Evolutionary conservation across 2,113 vertebrate species (phyloP).

Genomic region (Rhinichthys klamathensis): DNA sequence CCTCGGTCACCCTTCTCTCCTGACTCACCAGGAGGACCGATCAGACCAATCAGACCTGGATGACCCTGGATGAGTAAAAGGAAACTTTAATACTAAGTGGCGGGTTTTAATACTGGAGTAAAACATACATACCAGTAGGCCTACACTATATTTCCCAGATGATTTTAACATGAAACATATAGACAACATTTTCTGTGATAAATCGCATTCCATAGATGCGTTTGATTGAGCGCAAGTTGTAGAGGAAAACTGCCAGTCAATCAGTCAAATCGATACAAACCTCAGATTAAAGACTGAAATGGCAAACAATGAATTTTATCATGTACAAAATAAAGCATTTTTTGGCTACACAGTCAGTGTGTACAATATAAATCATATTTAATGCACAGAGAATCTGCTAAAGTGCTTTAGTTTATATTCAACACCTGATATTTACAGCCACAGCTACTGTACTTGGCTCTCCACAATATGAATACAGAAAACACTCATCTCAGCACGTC

Average conservation of each 20-base stretch:
- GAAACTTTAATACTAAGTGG: neutral
- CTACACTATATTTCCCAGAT: neutral
- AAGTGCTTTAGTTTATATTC: conserved; percentile 6
- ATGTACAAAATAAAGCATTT: neutral
- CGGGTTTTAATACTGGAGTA: neutral
- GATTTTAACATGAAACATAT: neutral
- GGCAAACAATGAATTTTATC: neutral
- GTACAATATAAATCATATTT: neutral
- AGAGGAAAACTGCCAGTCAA: neutral
- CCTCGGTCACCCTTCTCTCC: conserved; percentile 97
- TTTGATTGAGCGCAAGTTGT: neutral
- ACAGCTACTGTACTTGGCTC: neutral
- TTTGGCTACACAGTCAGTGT: neutral
- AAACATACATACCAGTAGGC: neutral
- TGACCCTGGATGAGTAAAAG: conserved; percentile 81
- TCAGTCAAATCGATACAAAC: neutral
- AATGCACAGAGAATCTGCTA: neutral
- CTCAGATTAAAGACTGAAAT: neutral
- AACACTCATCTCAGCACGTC: neutral
- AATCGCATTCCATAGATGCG: neutral
- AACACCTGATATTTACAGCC: conserved; percentile 12
- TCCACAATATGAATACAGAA: neutral
- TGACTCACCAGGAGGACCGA: conserved; percentile 93
- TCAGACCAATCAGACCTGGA: conserved; percentile 95
- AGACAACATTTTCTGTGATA: neutral